Evolutionary conservation across 35 echinoderm and acorn worm species (phyloP).

Genomic region (Holothuria glaberrima): DNA sequence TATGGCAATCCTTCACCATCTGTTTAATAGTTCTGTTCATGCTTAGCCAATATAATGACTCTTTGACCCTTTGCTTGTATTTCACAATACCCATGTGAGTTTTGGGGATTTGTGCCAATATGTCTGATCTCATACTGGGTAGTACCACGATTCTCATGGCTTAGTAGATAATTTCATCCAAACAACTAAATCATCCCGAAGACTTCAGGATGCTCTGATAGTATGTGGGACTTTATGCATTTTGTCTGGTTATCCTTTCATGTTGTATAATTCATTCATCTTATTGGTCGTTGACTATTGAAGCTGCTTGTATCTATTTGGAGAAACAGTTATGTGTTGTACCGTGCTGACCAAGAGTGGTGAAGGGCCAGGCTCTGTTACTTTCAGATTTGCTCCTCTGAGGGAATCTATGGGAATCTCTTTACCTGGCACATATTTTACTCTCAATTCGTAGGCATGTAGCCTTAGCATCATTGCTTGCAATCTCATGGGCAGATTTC

Average conservation of each 20-base stretch:
- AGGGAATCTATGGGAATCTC: conserved; percentile 68
- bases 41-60: conserved; percentile 55
- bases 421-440: conserved; percentile 55
- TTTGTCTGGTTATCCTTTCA: conserved; percentile 81
- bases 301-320: conserved; percentile 58
- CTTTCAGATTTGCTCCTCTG: conserved; percentile 60
- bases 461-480: conserved; percentile 78
- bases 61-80: conserved; percentile 46
- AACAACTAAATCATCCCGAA: conserved; percentile 65
- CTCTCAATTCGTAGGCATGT: conserved; percentile 71
- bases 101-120: conserved; percentile 52
- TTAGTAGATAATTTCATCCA: conserved; percentile 74
- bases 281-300: conserved; percentile 56
- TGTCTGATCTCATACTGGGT: conserved; percentile 51
- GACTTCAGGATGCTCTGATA: conserved; percentile 69
- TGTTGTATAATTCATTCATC: conserved; percentile 58
- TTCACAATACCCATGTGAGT: conserved; percentile 75
- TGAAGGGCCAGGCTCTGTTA: conserved; percentile 52
- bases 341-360: conserved; percentile 59
- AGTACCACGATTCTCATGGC: conserved; percentile 67
- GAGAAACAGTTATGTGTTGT: conserved; percentile 48
- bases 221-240: conserved; percentile 59
- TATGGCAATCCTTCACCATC: conserved; percentile 45
- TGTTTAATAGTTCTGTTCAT: conserved; percentile 28
- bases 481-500: conserved; percentile 74